Conservation (phyloP, 2,888 invertebrate genomes). For the Drosophila siamana region DNA sequence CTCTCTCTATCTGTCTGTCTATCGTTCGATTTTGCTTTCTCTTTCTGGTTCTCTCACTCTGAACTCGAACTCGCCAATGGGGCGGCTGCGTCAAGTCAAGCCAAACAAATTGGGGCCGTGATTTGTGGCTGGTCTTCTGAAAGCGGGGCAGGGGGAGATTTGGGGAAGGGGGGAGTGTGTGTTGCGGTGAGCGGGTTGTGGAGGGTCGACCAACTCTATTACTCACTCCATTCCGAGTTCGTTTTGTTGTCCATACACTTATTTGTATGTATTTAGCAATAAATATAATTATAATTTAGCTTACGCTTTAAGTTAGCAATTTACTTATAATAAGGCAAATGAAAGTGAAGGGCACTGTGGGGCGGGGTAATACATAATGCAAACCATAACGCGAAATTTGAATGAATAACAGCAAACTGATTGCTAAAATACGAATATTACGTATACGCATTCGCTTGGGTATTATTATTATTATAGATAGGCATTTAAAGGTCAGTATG, state of each 20-base stretch:
- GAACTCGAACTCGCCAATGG: conserved; percentile 35
- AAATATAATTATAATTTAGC: conserved; percentile 69
- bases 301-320: conserved; percentile 67
- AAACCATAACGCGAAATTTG: conserved; percentile 64
- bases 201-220: conserved; percentile 37
- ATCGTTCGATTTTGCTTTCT: background rate
- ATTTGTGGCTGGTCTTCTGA: conserved; percentile 6
- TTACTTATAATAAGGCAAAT: conserved; percentile 82
- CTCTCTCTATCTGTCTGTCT: conserved; percentile 2
- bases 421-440: conserved; percentile 41
- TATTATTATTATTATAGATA: conserved; percentile 22
- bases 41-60: conserved; percentile 44
- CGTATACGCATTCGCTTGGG: conserved; percentile 21
- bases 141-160: background rate
- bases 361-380: conserved; percentile 68
- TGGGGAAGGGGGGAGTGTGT: conserved; percentile 6
- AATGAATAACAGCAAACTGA: conserved; percentile 45
- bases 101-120: conserved; percentile 58
- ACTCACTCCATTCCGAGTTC: conserved; percentile 47
- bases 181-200: background rate
- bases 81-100: conserved; percentile 58
- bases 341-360: conserved; percentile 83
- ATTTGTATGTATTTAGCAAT: conserved; percentile 47
- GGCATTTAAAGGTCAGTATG: background rate
- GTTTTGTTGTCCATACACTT: conserved; percentile 40